A percentile compares a stretch with the other conserved stretches of the same genome.
Conservation (phyloP, 2,113 vertebrate species). For the Thymallus thymallus region DNA sequence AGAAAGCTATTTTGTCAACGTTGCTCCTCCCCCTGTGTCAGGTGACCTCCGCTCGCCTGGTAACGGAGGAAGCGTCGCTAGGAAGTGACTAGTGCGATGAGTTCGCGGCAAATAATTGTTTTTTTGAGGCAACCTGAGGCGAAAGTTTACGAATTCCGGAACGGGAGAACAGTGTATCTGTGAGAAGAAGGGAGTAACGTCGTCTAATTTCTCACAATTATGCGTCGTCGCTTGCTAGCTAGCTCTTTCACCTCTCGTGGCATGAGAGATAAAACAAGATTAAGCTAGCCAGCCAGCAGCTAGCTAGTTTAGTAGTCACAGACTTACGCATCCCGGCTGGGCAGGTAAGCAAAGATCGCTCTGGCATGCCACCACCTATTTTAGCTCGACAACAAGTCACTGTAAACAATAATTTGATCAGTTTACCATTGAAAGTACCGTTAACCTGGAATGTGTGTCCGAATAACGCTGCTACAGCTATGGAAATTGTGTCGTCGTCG, state of each 20-base stretch:
- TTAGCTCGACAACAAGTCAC: too few relatives aligned
- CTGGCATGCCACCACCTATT: too few relatives aligned
- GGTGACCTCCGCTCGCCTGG: constrained; percentile 62
- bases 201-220: neutral
- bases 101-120: constrained; percentile 3
- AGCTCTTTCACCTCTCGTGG: constrained; percentile 20
- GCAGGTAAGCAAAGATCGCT: too few relatives aligned
- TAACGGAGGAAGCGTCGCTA: constrained; percentile 71
- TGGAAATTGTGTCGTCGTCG: neutral
- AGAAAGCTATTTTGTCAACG: neutral
- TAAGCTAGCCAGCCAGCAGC: constrained; percentile 53
- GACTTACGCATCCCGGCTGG: neutral
- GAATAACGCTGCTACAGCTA: neutral
- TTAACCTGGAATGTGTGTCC: neutral
- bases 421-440: neutral
- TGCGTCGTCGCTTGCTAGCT: neutral
- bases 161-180: too few relatives aligned
- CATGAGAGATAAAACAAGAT: constrained; percentile 57
- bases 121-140: neutral
- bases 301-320: constrained; percentile 3
- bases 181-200: neutral
- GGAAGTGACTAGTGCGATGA: constrained; percentile 26
- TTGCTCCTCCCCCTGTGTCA: constrained; percentile 35
- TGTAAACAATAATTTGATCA: too few relatives aligned
- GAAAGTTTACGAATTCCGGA: constrained; percentile 16